Evolutionary conservation across 92 coral and sea anemone species (phyloP).

Genomic region (Porites rus): DNA sequence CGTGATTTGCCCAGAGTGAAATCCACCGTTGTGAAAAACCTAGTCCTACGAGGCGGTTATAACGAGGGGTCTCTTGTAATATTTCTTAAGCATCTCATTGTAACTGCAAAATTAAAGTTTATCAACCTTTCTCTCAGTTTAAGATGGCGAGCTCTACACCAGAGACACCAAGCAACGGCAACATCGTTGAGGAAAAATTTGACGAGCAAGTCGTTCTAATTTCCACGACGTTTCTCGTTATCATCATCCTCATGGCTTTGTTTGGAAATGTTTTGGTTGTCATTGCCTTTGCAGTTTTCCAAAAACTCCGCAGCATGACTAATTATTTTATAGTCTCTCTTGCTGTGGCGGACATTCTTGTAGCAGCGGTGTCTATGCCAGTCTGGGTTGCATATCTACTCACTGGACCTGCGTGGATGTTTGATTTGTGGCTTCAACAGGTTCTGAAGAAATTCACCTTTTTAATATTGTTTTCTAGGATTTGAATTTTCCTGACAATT

Average conservation of each 20-base stretch:
- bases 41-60: no score
- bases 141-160: slow-evolving; percentile 25
- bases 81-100: no score
- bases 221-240: slow-evolving; percentile 78
- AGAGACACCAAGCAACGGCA: neutral
- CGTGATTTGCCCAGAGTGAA: no score
- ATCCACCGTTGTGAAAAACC: no score
- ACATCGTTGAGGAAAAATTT: slow-evolving; percentile 14
- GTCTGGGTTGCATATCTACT: slow-evolving; percentile 82
- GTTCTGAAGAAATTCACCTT: neutral
- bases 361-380: slow-evolving; percentile 85
- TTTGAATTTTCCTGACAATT: no score
- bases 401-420: slow-evolving; percentile 69
- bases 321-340: slow-evolving; percentile 86
- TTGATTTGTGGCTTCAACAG: slow-evolving; percentile 65
- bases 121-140: neutral
- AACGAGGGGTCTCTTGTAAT: no score
- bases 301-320: slow-evolving; percentile 80
- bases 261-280: slow-evolving; percentile 79
- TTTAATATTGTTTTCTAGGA: no score
- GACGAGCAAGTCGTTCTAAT: slow-evolving; percentile 47
- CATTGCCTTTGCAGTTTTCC: slow-evolving; percentile 76
- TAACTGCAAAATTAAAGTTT: no score
- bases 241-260: slow-evolving; percentile 81
- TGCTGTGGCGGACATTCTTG: slow-evolving; percentile 87